Percentiles rank a stretch among this genome's conserved stretches.
Evolutionary conservation across 1,140 invertebrate species (phyloP).

Genomic region (Bombyx mandarina): DNA sequence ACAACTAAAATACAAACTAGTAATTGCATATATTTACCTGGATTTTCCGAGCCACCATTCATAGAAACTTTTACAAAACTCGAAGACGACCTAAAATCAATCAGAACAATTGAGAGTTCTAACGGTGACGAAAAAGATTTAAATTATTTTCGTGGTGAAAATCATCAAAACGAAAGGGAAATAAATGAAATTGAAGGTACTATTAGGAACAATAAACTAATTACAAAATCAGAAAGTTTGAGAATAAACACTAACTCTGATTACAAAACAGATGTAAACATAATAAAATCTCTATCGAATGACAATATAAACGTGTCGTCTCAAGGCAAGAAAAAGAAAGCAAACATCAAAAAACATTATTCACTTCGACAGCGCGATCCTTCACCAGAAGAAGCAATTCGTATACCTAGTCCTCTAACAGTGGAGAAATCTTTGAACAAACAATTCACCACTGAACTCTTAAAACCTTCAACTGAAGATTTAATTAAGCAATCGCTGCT

Average conservation of each 20-base stretch:
- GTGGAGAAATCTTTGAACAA: slow-evolving; percentile 36
- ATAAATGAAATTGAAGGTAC: slow-evolving; percentile 67
- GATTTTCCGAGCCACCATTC: slow-evolving; percentile 35
- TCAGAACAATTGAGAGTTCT: slow-evolving; percentile 58
- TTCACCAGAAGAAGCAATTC: slow-evolving; percentile 35
- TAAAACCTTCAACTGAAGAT: slow-evolving; percentile 32
- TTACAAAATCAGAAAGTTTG: slow-evolving; percentile 59
- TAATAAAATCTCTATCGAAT: slow-evolving; percentile 50
- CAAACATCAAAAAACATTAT: slow-evolving; percentile 64
- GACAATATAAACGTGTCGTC: slow-evolving; percentile 46
- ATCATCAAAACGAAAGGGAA: slow-evolving; percentile 65
- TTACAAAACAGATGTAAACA: slow-evolving; percentile 40
- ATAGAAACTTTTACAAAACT: slow-evolving; percentile 52
- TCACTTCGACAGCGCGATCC: slow-evolving; percentile 66
- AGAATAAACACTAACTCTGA: slow-evolving; percentile 31
- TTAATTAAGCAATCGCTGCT: slow-evolving; percentile 43
- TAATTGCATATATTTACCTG: slow-evolving; percentile 24
- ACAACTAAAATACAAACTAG: slow-evolving; percentile 23
- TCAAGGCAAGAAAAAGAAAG: slow-evolving; percentile 36
- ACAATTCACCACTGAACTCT: slow-evolving; percentile 10
- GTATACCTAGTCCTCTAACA: slow-evolving; percentile 47
- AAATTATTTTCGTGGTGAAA: slow-evolving; percentile 41
- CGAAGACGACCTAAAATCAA: slow-evolving; percentile 63
- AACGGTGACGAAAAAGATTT: slow-evolving; percentile 44
- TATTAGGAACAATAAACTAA: slow-evolving; percentile 60